Percentiles rank a stretch among this genome's conserved stretches.
Evolutionary conservation across 2,797 vertebrate species (phyloP).

Genomic region (Stomatorhinus walkeri): DNA sequence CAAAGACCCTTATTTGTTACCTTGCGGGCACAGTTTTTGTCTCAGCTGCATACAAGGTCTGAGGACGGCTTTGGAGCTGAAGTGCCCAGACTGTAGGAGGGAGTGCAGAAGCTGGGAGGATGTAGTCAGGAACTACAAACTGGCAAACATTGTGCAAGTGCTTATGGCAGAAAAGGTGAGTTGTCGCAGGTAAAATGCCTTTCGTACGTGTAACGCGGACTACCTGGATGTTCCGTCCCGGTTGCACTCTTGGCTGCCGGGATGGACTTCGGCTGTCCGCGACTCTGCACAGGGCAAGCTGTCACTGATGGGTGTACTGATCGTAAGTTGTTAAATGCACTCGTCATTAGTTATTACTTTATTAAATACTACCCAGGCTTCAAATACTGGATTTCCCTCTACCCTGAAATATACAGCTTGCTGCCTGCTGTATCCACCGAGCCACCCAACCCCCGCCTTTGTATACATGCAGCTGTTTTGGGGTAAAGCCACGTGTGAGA

Average conservation of each 20-base stretch:
- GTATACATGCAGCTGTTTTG: background rate
- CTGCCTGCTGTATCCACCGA: background rate
- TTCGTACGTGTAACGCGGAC: background rate
- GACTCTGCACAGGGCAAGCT: background rate
- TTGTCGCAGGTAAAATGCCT: background rate
- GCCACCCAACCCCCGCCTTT: background rate
- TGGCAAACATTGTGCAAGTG: slow-evolving; percentile 16
- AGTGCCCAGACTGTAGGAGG: slow-evolving; percentile 15
- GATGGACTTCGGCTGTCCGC: background rate
- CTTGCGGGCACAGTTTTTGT: slow-evolving; percentile 22
- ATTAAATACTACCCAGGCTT: background rate
- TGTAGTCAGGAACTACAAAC: slow-evolving; percentile 11
- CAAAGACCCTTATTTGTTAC: slow-evolving; percentile 3
- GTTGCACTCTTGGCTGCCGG: background rate
- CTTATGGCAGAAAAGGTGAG: slow-evolving; percentile 11
- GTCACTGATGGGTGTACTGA: background rate
- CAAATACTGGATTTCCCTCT: background rate
- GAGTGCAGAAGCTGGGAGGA: slow-evolving; percentile 4
- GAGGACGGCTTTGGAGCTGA: background rate
- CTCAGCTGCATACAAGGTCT: background rate
- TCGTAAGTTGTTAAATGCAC: background rate
- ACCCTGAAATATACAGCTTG: background rate
- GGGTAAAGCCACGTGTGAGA: background rate
- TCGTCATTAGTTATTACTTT: background rate
- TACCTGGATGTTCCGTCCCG: background rate